These are phyloP conservation scores for Regulus satrapa DNA, from an alignment of 2,113 vertebrate species.

Conservation along the genomic window DNA sequence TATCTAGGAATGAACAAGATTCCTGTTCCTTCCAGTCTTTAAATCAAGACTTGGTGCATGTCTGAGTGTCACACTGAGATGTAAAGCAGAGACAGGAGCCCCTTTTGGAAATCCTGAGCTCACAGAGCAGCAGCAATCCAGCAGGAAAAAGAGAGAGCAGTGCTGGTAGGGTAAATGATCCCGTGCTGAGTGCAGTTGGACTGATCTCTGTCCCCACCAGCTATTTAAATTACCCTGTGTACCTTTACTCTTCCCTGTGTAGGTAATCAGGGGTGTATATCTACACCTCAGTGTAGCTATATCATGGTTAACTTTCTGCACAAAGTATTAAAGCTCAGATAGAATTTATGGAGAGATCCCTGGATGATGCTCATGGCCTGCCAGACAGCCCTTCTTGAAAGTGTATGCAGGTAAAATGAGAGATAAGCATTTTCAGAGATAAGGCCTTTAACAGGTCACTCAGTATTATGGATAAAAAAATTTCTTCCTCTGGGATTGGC, in stretches of 20 bases:
- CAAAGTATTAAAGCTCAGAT: neutral
- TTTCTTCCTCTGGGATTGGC: neutral
- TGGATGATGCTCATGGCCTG: neutral
- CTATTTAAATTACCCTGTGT: neutral
- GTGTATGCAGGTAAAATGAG: neutral
- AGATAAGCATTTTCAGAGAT: neutral
- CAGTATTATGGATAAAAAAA: neutral
- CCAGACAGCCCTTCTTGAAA: neutral
- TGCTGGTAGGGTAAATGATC: neutral
- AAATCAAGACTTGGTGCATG: neutral
- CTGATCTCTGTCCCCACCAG: neutral
- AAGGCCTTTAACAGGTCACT: neutral
- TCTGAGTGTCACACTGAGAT: neutral
- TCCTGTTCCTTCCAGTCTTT: neutral
- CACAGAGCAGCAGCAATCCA: neutral
- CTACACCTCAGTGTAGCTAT: neutral
- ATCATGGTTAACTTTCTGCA: neutral
- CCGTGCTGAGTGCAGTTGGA: neutral
- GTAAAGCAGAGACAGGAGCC: constrained; percentile 4
- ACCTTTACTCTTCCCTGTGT: neutral
- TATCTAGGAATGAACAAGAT: neutral
- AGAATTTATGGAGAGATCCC: neutral
- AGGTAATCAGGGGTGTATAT: neutral
- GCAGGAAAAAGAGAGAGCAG: neutral
- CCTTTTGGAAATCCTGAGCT: neutral